Conservation (phyloP, 2,113 vertebrate species). For the Calyptommatus sinebrachiatus region DNA sequence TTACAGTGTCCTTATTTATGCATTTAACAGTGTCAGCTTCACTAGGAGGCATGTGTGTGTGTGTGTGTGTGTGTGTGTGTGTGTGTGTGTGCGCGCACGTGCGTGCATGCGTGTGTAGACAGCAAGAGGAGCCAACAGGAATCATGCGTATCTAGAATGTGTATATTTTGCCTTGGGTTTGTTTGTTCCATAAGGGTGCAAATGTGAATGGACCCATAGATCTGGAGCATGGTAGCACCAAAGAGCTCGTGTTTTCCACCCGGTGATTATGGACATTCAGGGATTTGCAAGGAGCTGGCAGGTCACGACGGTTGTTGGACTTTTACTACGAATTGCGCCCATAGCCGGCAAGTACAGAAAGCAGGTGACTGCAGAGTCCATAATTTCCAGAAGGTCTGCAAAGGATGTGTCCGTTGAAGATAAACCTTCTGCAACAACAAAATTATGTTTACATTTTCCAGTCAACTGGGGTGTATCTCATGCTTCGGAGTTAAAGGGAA, state of each 20-base stretch:
- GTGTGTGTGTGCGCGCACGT: too few relatives aligned
- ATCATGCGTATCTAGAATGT: slow-evolving; percentile 36
- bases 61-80: slow-evolving; percentile 25
- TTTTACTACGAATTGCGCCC: neutral
- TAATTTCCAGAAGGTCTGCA: neutral
- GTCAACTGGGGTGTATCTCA: slow-evolving; percentile 5
- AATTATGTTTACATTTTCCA: neutral
- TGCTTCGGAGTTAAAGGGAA: neutral
- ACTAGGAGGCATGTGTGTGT: slow-evolving; percentile 48
- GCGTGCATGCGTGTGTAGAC: too few relatives aligned
- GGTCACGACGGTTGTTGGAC: neutral
- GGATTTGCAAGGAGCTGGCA: slow-evolving; percentile 13
- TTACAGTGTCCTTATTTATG: fast-evolving
- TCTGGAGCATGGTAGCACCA: slow-evolving; percentile 23
- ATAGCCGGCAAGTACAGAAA: neutral
- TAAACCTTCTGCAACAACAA: neutral
- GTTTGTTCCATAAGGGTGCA: neutral
- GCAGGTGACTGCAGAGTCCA: neutral
- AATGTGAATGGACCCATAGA: neutral
- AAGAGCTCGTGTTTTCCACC: slow-evolving; percentile 30
- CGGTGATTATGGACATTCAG: slow-evolving; percentile 3
- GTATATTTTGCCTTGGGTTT: slow-evolving; percentile 13
- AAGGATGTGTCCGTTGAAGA: slow-evolving; percentile 1
- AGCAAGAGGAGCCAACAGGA: slow-evolving; percentile 42
- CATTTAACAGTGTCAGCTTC: slow-evolving; percentile 32